These are phyloP conservation scores for Gymnoscopelus braueri DNA, from an alignment of 2,797 vertebrate genomes.

Conservation along the genomic window DNA sequence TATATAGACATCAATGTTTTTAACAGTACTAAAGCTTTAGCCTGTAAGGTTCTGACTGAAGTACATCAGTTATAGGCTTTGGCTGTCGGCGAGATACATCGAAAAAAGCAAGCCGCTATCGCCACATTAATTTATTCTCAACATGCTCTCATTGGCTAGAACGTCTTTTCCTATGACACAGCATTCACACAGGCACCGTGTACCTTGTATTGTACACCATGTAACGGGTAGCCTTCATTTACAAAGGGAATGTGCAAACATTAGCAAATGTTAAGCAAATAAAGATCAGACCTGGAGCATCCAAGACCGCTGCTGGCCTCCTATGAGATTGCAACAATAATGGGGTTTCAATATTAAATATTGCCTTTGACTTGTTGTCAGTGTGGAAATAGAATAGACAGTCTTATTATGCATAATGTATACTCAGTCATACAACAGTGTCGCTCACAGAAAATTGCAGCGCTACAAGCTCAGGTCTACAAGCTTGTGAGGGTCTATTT, in stretches of 20 bases:
- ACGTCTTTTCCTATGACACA: constrained; percentile 42
- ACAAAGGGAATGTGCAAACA: constrained; percentile 53
- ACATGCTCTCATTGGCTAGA: constrained; percentile 27
- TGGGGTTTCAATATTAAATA: constrained; percentile 29
- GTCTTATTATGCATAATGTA: constrained; percentile 5
- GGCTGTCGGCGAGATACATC: constrained; percentile 20
- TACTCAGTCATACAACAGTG: no score
- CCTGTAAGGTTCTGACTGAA: neutral
- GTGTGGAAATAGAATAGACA: constrained; percentile 32
- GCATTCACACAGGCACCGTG: constrained; percentile 24
- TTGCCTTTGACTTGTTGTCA: constrained; percentile 47
- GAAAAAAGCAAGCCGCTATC: constrained; percentile 44
- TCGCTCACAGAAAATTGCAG: no score
- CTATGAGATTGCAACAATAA: constrained; percentile 15
- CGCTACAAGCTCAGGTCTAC: no score
- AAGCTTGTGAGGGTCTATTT: no score
- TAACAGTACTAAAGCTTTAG: constrained; percentile 13
- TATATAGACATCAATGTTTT: constrained; percentile 46
- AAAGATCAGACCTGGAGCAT: constrained; percentile 29
- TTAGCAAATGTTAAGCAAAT: constrained; percentile 17
- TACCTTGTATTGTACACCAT: neutral
- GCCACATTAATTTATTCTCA: constrained; percentile 53
- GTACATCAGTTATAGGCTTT: neutral
- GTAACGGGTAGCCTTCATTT: constrained; percentile 33
- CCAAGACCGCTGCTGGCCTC: constrained; percentile 28